Evolutionary conservation across 1,140 invertebrate species (phyloP).

Genomic region (Drosophila ogumai): DNA sequence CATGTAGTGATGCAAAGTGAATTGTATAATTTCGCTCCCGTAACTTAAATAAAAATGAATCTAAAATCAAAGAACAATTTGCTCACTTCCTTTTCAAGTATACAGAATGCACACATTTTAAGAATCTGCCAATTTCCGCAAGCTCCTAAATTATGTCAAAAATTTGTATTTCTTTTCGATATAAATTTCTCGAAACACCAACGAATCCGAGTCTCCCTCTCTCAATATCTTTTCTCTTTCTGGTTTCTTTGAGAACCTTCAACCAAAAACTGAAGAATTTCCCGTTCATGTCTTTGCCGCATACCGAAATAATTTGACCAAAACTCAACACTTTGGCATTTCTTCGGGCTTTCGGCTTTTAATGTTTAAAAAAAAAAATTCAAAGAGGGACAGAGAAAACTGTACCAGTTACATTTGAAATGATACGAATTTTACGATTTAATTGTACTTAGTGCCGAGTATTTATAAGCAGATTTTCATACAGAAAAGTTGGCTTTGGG

Average conservation of each 20-base stretch:
- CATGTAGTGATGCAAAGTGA: too few relatives aligned
- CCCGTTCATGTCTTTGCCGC: slow-evolving; percentile 54
- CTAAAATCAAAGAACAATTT: not conserved
- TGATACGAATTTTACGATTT: slow-evolving; percentile 29
- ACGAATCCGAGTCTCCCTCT: not conserved
- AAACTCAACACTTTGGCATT: slow-evolving; percentile 66
- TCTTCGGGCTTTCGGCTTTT: slow-evolving; percentile 6
- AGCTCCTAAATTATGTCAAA: slow-evolving; percentile 31
- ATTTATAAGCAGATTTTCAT: slow-evolving; percentile 62
- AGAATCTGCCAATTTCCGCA: slow-evolving; percentile 14
- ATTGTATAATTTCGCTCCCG: not conserved
- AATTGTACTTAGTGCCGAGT: slow-evolving; percentile 43
- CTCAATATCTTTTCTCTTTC: not conserved
- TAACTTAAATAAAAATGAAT: not conserved
- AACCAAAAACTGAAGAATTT: slow-evolving; percentile 43
- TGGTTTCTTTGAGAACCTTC: slow-evolving; percentile 17
- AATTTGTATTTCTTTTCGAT: slow-evolving; percentile 52
- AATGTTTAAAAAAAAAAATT: slow-evolving; percentile 9
- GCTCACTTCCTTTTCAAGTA: not conserved
- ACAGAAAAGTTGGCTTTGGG: slow-evolving; percentile 5
- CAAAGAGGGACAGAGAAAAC: slow-evolving; percentile 13
- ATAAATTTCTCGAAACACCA: slow-evolving; percentile 32
- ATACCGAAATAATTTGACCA: slow-evolving; percentile 65
- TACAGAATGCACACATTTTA: slow-evolving; percentile 9
- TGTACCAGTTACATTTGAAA: slow-evolving; percentile 66